phyloP scores from a whole-genome alignment of 2,797 vertebrate genomes.

The Anguilla marmorata region DNA sequence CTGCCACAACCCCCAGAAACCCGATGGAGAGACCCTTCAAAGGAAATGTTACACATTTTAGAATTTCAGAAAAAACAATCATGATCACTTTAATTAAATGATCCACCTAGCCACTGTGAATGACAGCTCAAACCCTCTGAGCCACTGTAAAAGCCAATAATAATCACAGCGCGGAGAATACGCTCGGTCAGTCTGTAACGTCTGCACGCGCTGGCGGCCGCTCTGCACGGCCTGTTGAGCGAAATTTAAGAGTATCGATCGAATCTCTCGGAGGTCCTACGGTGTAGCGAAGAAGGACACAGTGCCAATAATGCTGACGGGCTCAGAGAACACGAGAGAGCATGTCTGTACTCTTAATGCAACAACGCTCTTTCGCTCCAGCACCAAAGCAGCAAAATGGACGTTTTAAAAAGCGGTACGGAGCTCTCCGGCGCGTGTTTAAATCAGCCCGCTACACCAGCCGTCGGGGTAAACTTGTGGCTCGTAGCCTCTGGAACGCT shows the following conservation, averaged over 20 bases:
- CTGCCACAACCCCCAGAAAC: background rate
- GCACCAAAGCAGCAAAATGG: background rate
- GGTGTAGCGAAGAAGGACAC: background rate
- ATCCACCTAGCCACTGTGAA: background rate
- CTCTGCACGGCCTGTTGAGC: background rate
- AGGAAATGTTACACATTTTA: background rate
- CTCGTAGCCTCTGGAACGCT: background rate
- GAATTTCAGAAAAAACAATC: background rate
- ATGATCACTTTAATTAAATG: background rate
- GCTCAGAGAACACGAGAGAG: background rate
- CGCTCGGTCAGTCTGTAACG: background rate
- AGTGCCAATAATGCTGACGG: background rate
- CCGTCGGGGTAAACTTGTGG: background rate
- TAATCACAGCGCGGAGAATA: background rate
- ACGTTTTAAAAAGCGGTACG: background rate
- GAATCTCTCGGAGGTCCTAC: background rate
- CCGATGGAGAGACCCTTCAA: background rate
- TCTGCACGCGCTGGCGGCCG: background rate
- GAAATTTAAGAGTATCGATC: conserved; percentile 13
- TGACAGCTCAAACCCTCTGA: background rate
- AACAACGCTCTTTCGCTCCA: background rate
- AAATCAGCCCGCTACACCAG: too few species aligned
- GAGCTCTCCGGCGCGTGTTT: background rate
- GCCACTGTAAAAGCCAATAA: background rate
- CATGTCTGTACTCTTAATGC: background rate